Evolutionary conservation across 1,140 invertebrate species (phyloP).

Genomic region (Sarcophaga bullata): DNA sequence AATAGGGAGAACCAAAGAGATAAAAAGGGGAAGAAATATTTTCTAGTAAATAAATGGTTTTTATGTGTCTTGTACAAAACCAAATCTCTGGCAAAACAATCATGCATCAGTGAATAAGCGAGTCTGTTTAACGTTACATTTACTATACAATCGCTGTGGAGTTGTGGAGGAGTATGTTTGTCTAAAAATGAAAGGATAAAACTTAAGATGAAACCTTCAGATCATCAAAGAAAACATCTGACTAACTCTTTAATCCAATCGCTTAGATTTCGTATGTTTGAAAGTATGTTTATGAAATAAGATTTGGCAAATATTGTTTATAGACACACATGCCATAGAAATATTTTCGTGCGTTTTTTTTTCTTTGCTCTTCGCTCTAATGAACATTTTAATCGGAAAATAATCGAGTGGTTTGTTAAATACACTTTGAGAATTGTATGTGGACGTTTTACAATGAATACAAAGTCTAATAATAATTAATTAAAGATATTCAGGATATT

Average conservation of each 20-base stretch:
- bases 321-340: background rate
- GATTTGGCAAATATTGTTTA: constrained; percentile 7
- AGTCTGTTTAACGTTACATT: too few species aligned
- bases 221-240: background rate
- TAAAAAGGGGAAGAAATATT: background rate
- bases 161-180: background rate
- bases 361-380: background rate
- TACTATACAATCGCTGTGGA: too few species aligned
- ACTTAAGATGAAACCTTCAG: background rate
- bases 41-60: constrained; percentile 9
- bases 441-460: too few species aligned
- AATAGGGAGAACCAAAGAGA: too few species aligned
- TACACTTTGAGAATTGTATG: too few species aligned
- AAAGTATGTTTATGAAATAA: background rate
- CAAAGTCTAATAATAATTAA: too few species aligned
- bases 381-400: constrained; percentile 22
- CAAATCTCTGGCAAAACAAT: constrained; percentile 19
- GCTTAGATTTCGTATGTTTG: background rate
- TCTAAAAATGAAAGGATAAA: background rate
- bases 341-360: background rate
- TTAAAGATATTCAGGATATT: too few species aligned
- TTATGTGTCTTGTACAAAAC: constrained; percentile 2
- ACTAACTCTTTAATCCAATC: background rate
- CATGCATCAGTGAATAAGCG: constrained; percentile 27
- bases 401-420: background rate